A percentile compares a stretch with the other conserved stretches of the same genome.
These are phyloP conservation scores for Arctocebus calabarensis DNA, from an alignment of 2,797 vertebrate species.

Conservation along the genomic window DNA sequence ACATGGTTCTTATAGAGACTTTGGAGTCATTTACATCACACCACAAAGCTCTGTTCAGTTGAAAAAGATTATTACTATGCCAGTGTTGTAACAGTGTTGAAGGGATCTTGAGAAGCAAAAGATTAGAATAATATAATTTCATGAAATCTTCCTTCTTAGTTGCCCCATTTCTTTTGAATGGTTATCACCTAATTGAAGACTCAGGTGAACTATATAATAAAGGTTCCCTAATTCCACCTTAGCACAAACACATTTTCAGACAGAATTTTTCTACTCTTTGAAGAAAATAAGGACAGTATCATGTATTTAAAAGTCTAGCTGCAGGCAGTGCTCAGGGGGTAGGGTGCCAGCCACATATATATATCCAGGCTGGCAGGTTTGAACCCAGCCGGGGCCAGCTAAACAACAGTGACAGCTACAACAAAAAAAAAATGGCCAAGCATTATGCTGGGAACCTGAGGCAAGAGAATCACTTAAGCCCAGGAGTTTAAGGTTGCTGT, in stretches of 20 bases:
- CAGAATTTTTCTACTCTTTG: neutral
- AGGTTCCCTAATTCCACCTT: neutral
- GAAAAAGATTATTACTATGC: neutral
- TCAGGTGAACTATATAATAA: neutral
- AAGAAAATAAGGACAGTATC: neutral
- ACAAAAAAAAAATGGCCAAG: too few species aligned
- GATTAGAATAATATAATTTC: neutral
- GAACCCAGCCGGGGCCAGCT: too few species aligned
- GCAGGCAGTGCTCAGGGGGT: too few species aligned
- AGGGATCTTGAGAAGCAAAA: neutral
- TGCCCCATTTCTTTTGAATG: neutral
- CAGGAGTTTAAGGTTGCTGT: too few species aligned
- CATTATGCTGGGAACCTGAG: too few species aligned
- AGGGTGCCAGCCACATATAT: too few species aligned
- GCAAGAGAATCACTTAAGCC: too few species aligned
- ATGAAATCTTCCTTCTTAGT: neutral
- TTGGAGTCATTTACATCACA: neutral
- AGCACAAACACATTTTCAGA: neutral
- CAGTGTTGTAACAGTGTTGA: neutral
- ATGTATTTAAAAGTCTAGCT: constrained; percentile 12
- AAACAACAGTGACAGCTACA: too few species aligned
- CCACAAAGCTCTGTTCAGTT: neutral
- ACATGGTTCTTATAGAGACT: neutral
- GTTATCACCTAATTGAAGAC: neutral
- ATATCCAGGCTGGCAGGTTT: too few species aligned